Base-by-base conservation (phyloP, 2,888 invertebrate species). In the Xanthia icteritia region DNA sequence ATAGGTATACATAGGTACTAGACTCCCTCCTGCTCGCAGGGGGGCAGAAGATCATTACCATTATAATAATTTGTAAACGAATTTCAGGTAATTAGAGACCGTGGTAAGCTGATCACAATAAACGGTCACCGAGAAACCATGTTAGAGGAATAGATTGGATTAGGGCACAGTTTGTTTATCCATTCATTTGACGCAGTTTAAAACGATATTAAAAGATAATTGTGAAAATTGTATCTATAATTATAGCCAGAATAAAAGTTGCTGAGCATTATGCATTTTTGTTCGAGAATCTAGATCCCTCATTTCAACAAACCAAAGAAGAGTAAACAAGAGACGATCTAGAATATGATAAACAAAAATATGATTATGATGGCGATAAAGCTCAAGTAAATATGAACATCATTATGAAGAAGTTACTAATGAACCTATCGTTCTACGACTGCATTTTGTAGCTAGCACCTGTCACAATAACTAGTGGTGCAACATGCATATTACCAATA, bases 401-500 rank as follows among this genome's bases (percentile, higher is more conserved):
- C 15, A 66, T 2, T 31, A 23, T 23, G 15, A 51, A n/a, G n/a
- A 54, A 36, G 20, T 17, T 48, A 58, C 31, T 39, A 68, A 68
- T 56, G 8, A 39, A 64, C 13, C 1, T 27, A 45, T 45, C 60
- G 48, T 60, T 51, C n/a, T 31, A n/a, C 51, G 1, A 56, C n/a
- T 54, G 8, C 23, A 60, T 69, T 74, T 73, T 45, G 8, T 60
- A 39, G 23, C 6, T 20, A 39, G 11, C 60, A 67, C 70, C 80
- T 80, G 75, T 56, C 61, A 42, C 27, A 51, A 27, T 65, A 69
- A 60, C 17, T 15, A 36, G 31, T 61, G 0, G 8, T 66, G 42
- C n/a, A 20, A 61, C 56, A 60, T 60, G 42, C 56, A 36, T 73
- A 63, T 63, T 58, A 56, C 23, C 15, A 68, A 42, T 17, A 72